Evolutionary conservation across 2,888 invertebrate species (phyloP).

Genomic region (Drosophila paramelanica): DNA sequence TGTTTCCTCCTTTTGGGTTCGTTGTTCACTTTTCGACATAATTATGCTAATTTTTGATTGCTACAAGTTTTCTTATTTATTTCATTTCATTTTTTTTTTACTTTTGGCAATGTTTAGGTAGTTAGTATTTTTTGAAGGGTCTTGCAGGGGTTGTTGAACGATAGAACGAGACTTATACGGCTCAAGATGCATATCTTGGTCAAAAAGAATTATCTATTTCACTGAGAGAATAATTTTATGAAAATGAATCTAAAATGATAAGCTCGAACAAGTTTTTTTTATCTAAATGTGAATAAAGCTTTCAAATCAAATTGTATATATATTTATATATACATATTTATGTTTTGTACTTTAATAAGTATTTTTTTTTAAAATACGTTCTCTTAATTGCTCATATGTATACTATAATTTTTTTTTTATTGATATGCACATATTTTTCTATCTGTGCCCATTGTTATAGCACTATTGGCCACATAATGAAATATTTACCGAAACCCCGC

Average conservation of each 20-base stretch:
- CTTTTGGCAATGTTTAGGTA: conserved; percentile 34
- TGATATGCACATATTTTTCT: not conserved
- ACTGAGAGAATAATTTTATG: not conserved
- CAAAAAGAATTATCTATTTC: not conserved
- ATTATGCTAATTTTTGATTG: conserved; percentile 59
- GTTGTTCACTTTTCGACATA: conserved; percentile 56
- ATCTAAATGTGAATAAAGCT: no score
- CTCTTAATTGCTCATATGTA: not conserved
- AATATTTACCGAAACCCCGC: conserved; percentile 29
- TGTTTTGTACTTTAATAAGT: no score
- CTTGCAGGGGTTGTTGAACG: conserved; percentile 53
- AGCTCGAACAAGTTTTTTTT: not conserved
- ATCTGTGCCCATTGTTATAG: not conserved
- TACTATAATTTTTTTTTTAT: not conserved
- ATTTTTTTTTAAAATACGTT: not conserved
- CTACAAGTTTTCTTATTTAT: conserved; percentile 42
- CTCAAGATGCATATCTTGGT: conserved; percentile 9
- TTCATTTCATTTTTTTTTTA: not conserved
- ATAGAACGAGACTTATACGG: conserved; percentile 29
- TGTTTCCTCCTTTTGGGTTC: conserved; percentile 23
- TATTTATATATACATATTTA: no score
- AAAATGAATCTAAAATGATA: not conserved
- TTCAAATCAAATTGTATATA: no score
- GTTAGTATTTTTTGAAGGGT: conserved; percentile 21
- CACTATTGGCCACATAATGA: conserved; percentile 4